Evolutionary conservation across 1,140 invertebrate genomes (phyloP), one percentile per base, ranked within the genome.

Genomic region (Hyles vespertilio): DNA sequence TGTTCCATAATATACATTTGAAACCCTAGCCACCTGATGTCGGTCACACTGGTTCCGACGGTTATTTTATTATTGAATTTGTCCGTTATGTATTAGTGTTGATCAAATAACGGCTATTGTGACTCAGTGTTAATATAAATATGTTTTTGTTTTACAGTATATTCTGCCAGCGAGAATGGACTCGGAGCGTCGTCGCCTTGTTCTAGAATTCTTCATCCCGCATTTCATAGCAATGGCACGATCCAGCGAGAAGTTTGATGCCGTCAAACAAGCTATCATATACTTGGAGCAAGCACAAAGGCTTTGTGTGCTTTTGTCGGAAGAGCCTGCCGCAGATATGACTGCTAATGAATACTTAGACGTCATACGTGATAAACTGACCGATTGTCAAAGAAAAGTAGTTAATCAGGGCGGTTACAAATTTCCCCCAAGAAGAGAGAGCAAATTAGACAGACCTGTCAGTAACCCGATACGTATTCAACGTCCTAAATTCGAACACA

Each of bases 271-370:
- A 68, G 92, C 92, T 34, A 79, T 90, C 2, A 90, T 93, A 22
- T 95, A 94, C 62, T 77, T 95, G 8, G 90, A 93, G 51, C 94
- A 96, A 65, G 92, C 93, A 0, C 91, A 92, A 55, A 90, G 94
- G 55, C 84, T 96, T 3, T 91, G 91, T 32, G 89, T 90, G 49
- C 76, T 95, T 0, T 85, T 96, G 10, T 85, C 89, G 43, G 93
- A 94, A 12, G 83, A 91, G 49, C 81, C 86, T 3, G 83, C 79
- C 44, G 87, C 88, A 22, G 89, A 91, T 46, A 69, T 67, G 0
- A 77, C 88, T 9, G 92, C 90, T 0, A 79, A 80, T 44, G 84
- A 90, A 46, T 92, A 91, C 73, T 65, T 89, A 4, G 81, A 89
- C 7, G 83, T 88, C 2, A 90, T 93, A 34, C 73, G 69, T 32